Conservation (phyloP, 2,888 invertebrate genomes). For the Leucozona laternaria region DNA sequence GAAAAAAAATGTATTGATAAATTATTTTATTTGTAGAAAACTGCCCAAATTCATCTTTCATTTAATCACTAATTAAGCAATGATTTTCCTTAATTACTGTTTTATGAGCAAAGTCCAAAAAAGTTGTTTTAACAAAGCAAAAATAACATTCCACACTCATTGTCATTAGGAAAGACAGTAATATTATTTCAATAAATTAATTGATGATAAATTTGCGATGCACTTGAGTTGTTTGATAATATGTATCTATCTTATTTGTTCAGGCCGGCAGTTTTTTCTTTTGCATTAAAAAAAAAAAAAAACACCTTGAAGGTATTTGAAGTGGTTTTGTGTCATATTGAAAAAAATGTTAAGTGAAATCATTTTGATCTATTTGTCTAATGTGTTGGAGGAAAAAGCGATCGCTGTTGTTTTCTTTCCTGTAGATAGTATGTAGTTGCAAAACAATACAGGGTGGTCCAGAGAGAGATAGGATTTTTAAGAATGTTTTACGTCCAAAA, state of each 20-base stretch:
- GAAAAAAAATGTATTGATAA: too few species aligned
- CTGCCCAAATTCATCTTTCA: not conserved
- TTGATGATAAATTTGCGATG: slow-evolving; percentile 18
- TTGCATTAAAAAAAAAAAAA: not conserved
- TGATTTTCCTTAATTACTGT: not conserved
- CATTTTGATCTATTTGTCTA: not conserved
- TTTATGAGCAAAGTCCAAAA: not conserved
- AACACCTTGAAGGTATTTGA: not conserved
- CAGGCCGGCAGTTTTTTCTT: slow-evolving; percentile 3
- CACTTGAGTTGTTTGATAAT: slow-evolving; percentile 15
- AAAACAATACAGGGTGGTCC: not conserved
- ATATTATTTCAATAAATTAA: slow-evolving; percentile 4
- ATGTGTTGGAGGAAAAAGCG: not conserved
- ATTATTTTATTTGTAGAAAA: too few species aligned
- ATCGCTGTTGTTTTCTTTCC: not conserved
- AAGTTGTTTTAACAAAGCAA: not conserved
- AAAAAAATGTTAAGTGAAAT: not conserved
- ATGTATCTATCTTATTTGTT: not conserved
- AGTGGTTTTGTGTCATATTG: not conserved
- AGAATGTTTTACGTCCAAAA: too few species aligned
- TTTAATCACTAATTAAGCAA: not conserved
- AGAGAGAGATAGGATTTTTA: not conserved
- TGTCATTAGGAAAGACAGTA: not conserved
- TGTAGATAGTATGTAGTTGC: not conserved
- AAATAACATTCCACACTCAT: not conserved